Conservation (phyloP, 2,888 invertebrate genomes). For the Agrochola litura region DNA sequence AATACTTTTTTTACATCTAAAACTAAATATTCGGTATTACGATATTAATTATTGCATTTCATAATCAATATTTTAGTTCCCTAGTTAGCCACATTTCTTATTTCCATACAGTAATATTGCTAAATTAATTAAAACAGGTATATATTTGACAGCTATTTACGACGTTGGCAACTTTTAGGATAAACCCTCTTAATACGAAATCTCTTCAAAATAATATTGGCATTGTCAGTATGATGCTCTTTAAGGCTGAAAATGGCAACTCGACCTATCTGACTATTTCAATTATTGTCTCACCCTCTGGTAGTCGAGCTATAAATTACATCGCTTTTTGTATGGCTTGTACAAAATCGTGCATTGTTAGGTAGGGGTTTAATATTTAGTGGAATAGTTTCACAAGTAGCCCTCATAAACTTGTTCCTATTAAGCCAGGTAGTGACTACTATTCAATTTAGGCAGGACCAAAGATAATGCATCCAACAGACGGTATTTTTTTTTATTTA, state of each 20-base stretch:
- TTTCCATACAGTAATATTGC: too few species aligned
- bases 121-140: too few species aligned
- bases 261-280: constrained; percentile 37
- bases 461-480: constrained; percentile 50
- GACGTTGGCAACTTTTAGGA: too few species aligned
- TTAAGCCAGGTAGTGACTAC: constrained; percentile 64
- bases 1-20: too few species aligned
- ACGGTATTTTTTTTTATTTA: constrained; percentile 32
- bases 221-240: neutral
- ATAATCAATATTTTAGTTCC: too few species aligned
- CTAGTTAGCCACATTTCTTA: too few species aligned
- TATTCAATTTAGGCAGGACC: constrained; percentile 59
- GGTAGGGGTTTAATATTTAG: constrained; percentile 79
- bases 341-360: constrained; percentile 78
- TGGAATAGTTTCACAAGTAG: constrained; percentile 81
- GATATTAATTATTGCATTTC: too few species aligned
- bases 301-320: constrained; percentile 78
- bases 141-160: too few species aligned
- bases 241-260: constrained; percentile 36
- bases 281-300: constrained; percentile 61
- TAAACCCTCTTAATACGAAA: too few species aligned
- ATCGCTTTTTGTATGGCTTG: constrained; percentile 78
- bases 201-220: neutral
- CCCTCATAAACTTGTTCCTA: constrained; percentile 75
- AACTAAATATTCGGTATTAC: too few species aligned